A percentile compares a stretch with the other conserved stretches of the same genome.
phyloP scores from a whole-genome alignment of 2,113 vertebrate genomes.

The Channa maculata region DNA sequence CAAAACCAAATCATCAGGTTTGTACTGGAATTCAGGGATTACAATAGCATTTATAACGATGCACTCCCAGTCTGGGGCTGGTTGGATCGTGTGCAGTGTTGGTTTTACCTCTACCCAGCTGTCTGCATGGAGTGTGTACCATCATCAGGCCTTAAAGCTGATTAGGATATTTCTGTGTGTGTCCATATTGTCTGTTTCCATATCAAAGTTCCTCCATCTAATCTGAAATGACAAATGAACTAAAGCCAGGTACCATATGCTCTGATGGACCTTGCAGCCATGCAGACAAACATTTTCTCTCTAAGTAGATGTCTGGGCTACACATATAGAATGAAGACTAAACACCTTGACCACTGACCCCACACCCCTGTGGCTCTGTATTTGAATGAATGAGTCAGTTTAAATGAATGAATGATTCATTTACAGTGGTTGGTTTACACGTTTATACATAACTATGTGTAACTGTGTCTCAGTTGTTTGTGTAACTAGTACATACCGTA shows the following conservation, averaged over 20 bases:
- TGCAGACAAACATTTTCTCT: conserved; percentile 1
- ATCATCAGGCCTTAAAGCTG: conserved; percentile 26
- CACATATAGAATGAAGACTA: neutral
- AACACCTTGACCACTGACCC: conserved; percentile 14
- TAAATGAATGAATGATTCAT: conserved; percentile 9
- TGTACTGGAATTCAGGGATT: neutral
- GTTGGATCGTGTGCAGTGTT: neutral
- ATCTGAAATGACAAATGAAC: conserved; percentile 23
- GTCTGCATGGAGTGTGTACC: conserved; percentile 10
- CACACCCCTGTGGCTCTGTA: too few species aligned
- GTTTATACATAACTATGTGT: neutral
- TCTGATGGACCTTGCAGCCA: neutral
- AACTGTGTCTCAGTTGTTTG: too few species aligned
- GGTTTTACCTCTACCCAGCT: conserved; percentile 13
- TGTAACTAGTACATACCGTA: too few species aligned
- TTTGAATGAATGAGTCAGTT: neutral
- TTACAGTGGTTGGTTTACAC: neutral
- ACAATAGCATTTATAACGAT: neutral
- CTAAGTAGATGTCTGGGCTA: conserved; percentile 37
- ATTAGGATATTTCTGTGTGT: conserved; percentile 30
- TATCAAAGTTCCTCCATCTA: conserved; percentile 8
- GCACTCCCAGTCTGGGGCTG: neutral
- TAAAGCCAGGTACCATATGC: conserved; percentile 23
- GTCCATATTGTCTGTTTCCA: neutral
- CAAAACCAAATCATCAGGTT: neutral